Evolutionary conservation across 53 echinoderm and acorn worm species (phyloP), one percentile per base, ranked within the genome.

Genomic region (Echinometra lucunter): DNA sequence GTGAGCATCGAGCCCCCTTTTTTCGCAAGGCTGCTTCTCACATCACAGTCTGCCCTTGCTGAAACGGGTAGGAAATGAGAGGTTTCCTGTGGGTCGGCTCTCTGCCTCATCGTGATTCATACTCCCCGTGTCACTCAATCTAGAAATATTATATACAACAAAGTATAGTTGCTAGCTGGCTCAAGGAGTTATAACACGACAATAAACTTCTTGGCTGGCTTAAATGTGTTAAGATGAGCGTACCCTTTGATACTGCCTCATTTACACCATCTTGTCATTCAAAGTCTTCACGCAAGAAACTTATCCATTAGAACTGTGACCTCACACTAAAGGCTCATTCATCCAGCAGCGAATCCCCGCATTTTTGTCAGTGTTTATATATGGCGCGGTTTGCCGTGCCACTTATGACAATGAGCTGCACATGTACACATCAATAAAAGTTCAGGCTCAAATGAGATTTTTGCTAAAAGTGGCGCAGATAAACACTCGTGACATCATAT

Each of bases 21-120:
- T 53, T 91, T 60, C 40, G 91, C 69, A 69, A 91, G 91, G 85
- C 63, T 83, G 85, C 94, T 42, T 28, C 78, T 28, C 47, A 57
- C 42, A 83, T 94, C 85, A 37, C 44, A 58, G 94, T 83, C 94
- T 94, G 94, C 94, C 94, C 82, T 94, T 58, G 94, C 85, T 94
- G 57, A 58, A 83, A 94, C 55, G 94, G 25, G 42, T 57, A 57
- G 94, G 94, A 94, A 94, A 94, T 94, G 85, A 94, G 94, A 94
- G 60, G 82, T 45, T 94, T 94, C 94, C 94, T 94, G 94, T 94
- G 94, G 82, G 63, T 60, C 34, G n/a, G 30, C 93, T 83, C 44
- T 45, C 9, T 66, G 35, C 12, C 94, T 94, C 94, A 94, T 85
- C 94, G 34, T 94, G 94, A 94, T 94, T 94, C 94, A 94, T 94